Conservation (phyloP, 2,888 invertebrate genomes). For the Strigamia crassipes region DNA sequence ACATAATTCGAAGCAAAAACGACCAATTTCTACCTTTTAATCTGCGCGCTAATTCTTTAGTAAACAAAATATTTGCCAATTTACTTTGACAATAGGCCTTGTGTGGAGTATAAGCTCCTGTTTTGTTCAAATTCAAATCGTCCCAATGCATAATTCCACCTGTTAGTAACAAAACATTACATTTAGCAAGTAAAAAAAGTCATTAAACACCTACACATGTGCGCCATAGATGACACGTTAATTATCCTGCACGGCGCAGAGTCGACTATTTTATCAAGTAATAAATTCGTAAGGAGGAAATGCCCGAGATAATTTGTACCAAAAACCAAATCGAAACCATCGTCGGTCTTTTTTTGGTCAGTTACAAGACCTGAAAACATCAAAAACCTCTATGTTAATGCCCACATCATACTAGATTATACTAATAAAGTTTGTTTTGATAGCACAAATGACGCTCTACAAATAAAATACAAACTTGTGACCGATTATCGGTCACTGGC, state of each 20-base stretch:
- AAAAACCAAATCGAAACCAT: constrained; percentile 51
- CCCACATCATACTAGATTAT: too few relatives aligned
- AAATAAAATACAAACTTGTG: too few relatives aligned
- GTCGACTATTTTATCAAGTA: constrained; percentile 50
- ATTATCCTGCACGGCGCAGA: constrained; percentile 59
- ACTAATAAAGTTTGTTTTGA: too few relatives aligned
- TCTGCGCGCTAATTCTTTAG: constrained; percentile 55
- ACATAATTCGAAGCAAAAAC: neutral
- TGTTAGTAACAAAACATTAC: constrained; percentile 2
- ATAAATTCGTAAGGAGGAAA: constrained; percentile 51
- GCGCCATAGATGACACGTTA: constrained; percentile 60
- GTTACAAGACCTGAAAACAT: constrained; percentile 41
- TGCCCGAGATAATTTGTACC: constrained; percentile 51
- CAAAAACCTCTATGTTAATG: too few relatives aligned
- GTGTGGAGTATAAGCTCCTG: constrained; percentile 50
- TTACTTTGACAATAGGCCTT: constrained; percentile 58
- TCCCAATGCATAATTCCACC: constrained; percentile 55
- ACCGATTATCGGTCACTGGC: too few relatives aligned
- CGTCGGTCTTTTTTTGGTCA: constrained; percentile 52
- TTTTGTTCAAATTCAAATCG: constrained; percentile 53
- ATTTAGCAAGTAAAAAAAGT: too few relatives aligned
- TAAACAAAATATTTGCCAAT: constrained; percentile 58
- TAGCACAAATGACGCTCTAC: too few relatives aligned
- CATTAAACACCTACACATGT: constrained; percentile 51
- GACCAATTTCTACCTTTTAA: constrained; percentile 53